phyloP scores from a whole-genome alignment of 2,113 vertebrate genomes.

The Corythoichthys intestinalis region DNA sequence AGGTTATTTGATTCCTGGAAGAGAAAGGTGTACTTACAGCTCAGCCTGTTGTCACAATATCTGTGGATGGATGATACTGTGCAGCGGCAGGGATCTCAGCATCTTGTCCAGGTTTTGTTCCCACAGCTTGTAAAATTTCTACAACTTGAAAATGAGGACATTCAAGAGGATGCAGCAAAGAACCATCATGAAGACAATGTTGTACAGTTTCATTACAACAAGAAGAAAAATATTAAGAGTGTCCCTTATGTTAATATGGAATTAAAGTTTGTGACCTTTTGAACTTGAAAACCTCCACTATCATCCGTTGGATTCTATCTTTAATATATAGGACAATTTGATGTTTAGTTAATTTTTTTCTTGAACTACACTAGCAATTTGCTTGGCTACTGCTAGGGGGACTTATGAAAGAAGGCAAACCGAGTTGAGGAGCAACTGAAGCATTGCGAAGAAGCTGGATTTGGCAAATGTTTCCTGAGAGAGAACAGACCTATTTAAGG shows the following conservation, averaged over 20 bases:
- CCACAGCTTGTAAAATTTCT: constrained; percentile 20
- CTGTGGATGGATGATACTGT: constrained; percentile 36
- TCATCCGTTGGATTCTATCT: background rate
- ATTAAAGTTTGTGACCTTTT: background rate
- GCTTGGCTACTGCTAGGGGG: background rate
- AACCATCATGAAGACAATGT: background rate
- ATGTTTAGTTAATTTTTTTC: background rate
- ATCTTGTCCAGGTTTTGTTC: constrained; percentile 35
- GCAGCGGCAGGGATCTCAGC: constrained; percentile 32
- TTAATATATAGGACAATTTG: background rate
- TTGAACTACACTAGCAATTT: background rate
- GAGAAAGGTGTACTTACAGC: constrained; percentile 10
- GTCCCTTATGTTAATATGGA: background rate
- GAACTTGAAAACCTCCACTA: background rate
- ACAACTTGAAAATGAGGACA: constrained; percentile 18
- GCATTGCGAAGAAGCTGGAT: background rate
- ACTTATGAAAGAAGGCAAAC: background rate
- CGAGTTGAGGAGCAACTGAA: background rate
- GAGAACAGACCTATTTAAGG: background rate
- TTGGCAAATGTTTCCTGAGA: background rate
- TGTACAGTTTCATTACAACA: background rate
- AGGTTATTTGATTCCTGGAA: constrained; percentile 21
- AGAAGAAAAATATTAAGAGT: background rate
- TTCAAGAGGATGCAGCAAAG: constrained; percentile 12
- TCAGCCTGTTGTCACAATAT: constrained; percentile 42